Percentiles rank a stretch among this genome's conserved stretches.
These are phyloP conservation scores for Oxyruncus cristatus DNA, from an alignment of 2,113 vertebrate genomes.

Conservation along the genomic window DNA sequence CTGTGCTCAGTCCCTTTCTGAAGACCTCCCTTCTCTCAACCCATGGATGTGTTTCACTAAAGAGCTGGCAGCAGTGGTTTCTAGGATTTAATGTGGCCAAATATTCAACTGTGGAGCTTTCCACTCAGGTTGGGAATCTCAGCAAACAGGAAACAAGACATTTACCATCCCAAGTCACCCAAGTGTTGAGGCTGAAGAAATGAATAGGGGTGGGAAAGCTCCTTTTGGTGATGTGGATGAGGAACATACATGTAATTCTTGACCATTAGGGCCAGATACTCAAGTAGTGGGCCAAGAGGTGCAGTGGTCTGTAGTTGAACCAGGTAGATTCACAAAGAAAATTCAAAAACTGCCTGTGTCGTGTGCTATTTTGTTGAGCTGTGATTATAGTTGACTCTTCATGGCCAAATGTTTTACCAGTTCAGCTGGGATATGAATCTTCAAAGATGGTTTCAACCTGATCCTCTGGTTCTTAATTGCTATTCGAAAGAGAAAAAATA, in stretches of 20 bases:
- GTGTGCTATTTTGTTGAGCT: background rate
- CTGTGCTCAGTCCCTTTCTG: background rate
- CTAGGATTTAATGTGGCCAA: background rate
- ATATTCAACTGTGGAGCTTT: background rate
- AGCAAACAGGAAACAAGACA: background rate
- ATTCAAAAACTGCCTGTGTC: background rate
- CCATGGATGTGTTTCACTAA: background rate
- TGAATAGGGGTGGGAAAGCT: background rate
- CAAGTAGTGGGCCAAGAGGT: background rate
- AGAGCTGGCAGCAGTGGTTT: background rate
- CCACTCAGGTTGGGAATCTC: background rate
- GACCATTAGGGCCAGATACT: background rate
- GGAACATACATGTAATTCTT: accelerated
- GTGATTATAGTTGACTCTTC: background rate
- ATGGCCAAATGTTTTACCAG: background rate
- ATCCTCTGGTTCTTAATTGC: background rate
- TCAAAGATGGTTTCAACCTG: background rate
- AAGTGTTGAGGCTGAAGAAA: background rate
- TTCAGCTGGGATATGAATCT: background rate
- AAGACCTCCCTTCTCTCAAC: background rate
- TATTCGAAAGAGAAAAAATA: background rate
- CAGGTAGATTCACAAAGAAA: background rate
- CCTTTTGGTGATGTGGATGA: background rate
- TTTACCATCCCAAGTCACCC: background rate
- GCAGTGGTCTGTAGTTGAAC: background rate